Base-by-base conservation (phyloP, 2,888 invertebrate species). In the Acleris cristana region DNA sequence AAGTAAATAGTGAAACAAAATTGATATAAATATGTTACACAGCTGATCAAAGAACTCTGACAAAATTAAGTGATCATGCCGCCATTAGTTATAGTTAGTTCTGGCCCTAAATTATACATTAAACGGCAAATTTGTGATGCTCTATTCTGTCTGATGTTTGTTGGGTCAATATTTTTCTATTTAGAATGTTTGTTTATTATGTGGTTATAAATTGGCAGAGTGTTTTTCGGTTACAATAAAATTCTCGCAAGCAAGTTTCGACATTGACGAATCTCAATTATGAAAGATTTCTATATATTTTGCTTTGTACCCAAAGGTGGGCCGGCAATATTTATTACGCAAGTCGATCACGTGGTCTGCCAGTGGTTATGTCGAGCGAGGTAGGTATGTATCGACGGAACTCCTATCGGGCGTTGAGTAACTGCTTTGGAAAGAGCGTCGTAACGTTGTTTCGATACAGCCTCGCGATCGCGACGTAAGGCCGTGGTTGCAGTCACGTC, bases 381-480 rank as follows among this genome's bases (percentile, higher is more conserved):
- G 84, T 84, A 83, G 82, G 85, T 85, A 84, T 87, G 85, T 89
- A 91, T 89, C 86, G 88, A 86, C 85, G 82, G 87, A 90, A 87
- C 89, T 82, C 80, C 83, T 89, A 90, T 90, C 85, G 83, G 81
- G 84, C 85, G 85, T 92, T 92, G 90, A 84, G 92, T 91, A 92
- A 92, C 88, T 83, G 77, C 74, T 82, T 80, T 90, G 87, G 90
- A 90, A 90, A 90, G 89, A 92, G 90, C 88, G 89, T 86, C 86
- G 88, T 91, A 91, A 90, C 90, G 90, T 90, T 88, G 89, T 91
- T 91, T 91, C 89, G 86, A 91, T 91, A 90, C 90, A 91, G 88
- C 90, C 92, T 92, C 92, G 92, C 90, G 85, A 84, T 92, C 92
- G 92, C 90, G 85, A 84, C 83, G 86, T 92, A 89, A 91, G 92